Evolutionary conservation across 2,797 vertebrate genomes (phyloP), one percentile per base, ranked within the genome.

Genomic region (Triplophysa bombifrons): DNA sequence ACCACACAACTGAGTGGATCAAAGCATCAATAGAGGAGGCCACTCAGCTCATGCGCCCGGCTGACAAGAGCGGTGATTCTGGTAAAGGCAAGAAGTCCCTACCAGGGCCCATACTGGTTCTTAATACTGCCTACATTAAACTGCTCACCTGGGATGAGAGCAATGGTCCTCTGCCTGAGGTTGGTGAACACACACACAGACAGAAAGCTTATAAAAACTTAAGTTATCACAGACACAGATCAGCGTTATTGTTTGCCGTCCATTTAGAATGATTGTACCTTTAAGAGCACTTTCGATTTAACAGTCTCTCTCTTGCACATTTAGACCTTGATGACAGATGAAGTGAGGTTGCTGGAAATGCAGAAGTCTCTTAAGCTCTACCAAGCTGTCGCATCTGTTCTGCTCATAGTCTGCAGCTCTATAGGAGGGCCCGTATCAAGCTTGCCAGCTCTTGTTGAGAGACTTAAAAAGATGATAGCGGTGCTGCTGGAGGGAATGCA

Each of bases 1-100:
- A 94, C 77, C 89, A 94, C 84, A 97, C 97, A 81, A 96, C 95
- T 3, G 88, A 93, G 81, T 99, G 97, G 97, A 95, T 99, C 84
- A 94, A 93, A 86, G 92, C 93, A 13, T 92, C 94, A 0, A 81
- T 96, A 84, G 90, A 96, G 84, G 95, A 96, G 88, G 91, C 95
- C 65, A 75, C 93, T 68, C 91, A 90, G 20, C 84, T 88, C 74
- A 0, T 84, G 79, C 82, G 90, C 68, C 63, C 88, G 50, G 85
- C 90, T 55, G 89, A 88, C 14, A 84, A 92, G 68, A 87, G 84
- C 5, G 80, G 87, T 25, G 86, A 89, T 84, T 88, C 88, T 2
- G 89, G 88, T 19, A 91, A 93, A 82, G 88, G 69, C 60, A 88
- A 92, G 48, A 89, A 72, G 80, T 82, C 84, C 69, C 83, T 89